Percentiles rank a stretch among this genome's conserved stretches.
These are phyloP conservation scores for Syngnathus acus DNA, from an alignment of 2,797 vertebrate genomes.

Conservation along the genomic window DNA sequence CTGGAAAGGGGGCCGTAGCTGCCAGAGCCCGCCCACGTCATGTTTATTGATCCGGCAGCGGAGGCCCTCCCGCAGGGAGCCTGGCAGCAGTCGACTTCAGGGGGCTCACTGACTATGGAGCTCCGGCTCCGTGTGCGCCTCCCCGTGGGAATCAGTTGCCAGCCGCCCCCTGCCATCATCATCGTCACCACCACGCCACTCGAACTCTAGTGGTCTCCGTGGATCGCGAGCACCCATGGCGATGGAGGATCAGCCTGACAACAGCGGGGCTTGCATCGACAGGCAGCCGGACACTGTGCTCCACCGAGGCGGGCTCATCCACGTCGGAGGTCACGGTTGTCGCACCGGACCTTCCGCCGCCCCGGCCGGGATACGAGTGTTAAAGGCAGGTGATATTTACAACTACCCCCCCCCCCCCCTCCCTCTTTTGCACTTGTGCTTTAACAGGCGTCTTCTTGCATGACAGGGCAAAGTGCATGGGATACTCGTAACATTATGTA, in stretches of 20 bases:
- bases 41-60: conserved; percentile 64
- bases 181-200: neutral
- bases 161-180: conserved; percentile 13
- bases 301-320: conserved; percentile 49
- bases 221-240: conserved; percentile 52
- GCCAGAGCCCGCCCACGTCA: conserved; percentile 53
- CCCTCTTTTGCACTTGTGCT: neutral
- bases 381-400: conserved; percentile 65
- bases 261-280: conserved; percentile 61
- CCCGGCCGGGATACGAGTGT: conserved; percentile 69
- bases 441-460: conserved; percentile 7
- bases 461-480: conserved; percentile 40
- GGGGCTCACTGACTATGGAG: conserved; percentile 62
- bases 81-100: conserved; percentile 50
- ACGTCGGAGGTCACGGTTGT: conserved; percentile 54
- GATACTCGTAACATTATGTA: conserved; percentile 36
- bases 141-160: conserved; percentile 60
- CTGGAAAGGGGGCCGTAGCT: conserved; percentile 16
- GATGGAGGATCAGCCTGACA: conserved; percentile 70
- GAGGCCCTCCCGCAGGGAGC: conserved; percentile 35
- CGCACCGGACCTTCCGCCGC: conserved; percentile 58
- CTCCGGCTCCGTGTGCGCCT: conserved; percentile 39
- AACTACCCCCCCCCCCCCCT: neutral
- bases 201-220: conserved; percentile 16
- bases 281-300: conserved; percentile 64